Base-by-base conservation (phyloP, 2,888 invertebrate species). In the Cryptocheilus praepositus region DNA sequence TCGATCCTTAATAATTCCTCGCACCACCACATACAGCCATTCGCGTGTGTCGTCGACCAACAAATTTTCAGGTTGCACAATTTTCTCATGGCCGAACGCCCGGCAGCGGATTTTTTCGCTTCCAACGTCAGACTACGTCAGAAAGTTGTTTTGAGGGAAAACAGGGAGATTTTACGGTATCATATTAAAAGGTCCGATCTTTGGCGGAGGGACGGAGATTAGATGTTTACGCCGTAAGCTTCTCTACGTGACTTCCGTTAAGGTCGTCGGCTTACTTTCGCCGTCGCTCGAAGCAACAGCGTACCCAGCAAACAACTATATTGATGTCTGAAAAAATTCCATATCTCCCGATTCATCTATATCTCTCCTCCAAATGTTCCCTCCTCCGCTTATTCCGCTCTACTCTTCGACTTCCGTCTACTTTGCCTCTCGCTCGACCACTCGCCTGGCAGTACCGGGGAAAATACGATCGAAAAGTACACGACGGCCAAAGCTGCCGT, bases 191-290 rank as follows among this genome's bases (percentile, higher is more conserved):
- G 80, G 74, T 76, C 65, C 70, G 64, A 64, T 53, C 36, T 67
- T 52, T 51, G 60, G 65, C 70, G 49, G 49, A 16, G 16, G 4
- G 62, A 64, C 68, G 70, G 73, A 52, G 60, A 53, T 68, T 66
- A 75, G 72, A 78, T 85, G 83, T 81, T 83, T 80, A 75, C 77
- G 67, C 76, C 64, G 71, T 83, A 84, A 85, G 82, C 82, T 79
- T 77, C 79, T 68, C 82, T 86, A 81, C 86, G 86, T 86, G 86
- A 86, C 85, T 85, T 81, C 77, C 78, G 79, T 67, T 75, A 76
- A 74, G 74, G 74, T 76, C 77, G 77, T 73, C 80, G 80, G 85
- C 85, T 86, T 86, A 86, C 82, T 85, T 84, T 80, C 83, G 76
- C 74, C 75, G 63, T 71, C 61, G 69, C 70, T 77, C 83, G 83